Base-by-base conservation (phyloP, 2,888 invertebrate species). In the Melangyna quadrimaculata region DNA sequence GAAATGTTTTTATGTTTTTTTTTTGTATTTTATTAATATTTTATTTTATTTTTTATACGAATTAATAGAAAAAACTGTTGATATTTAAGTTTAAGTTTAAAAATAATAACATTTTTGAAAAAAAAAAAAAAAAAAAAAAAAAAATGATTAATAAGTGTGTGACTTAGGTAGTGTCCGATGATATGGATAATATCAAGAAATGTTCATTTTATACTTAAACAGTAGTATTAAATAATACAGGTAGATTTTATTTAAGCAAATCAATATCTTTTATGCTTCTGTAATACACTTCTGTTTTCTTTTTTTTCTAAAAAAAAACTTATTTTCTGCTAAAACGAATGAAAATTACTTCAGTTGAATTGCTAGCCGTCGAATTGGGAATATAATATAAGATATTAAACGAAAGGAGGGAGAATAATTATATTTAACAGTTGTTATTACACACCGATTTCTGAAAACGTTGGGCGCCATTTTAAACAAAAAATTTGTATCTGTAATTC, bases 31-130 rank as follows among this genome's bases (percentile, higher is more conserved):
- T 63, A 53, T 35, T 51, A 35, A 67, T 14, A 43, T 57, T 65
- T 59, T 12, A 63, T 32, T 72, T 78, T 69, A n/a, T 69, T 79
- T 87, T 59, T n/a, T 73, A 40, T 69, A 57, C 67, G 87, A 80
- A 86, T 77, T 67, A 80, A 80, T 84, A 84, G 80, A 80, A 74
- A 78, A 80, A 78, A 77, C 67, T 27, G 14, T 75, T 55, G 69
- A 78, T 73, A 57, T 77, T 59, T 24, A 29, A 57, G 27, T 24
- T 78, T 70, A 67, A 73, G 63, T 82, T 74, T 71, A 81, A 78
- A 78, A 82, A 78, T 83, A 59, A 73, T n/a, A 73, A 53, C 53
- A 59, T 48, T 27, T 77, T 51, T 43, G 17, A 45, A 10, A 27
- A 12, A 2, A 45, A 45, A 29, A 24, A 10, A 27, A 12, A 2